Base-by-base conservation (phyloP, 2,797 vertebrate species). In the Lacerta viridis region DNA sequence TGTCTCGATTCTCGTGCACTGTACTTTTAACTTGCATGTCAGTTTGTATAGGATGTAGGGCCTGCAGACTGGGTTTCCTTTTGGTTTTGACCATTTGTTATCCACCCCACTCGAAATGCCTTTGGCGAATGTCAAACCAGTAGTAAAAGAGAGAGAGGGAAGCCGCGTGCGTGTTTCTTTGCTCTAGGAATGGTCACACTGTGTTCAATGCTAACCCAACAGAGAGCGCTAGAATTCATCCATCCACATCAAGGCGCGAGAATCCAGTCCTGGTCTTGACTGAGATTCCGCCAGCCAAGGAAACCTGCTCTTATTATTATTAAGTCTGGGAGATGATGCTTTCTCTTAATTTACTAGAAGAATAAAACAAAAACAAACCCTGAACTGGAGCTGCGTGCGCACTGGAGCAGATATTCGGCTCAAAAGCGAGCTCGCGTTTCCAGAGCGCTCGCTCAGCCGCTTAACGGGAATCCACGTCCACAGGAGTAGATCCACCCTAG, bases 271-370 rank as follows among this genome's bases (percentile, higher is more conserved):
- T 76, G 82, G 77, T 84, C 61, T 90, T 84, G 20, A 10, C 20
- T 11, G 41, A 59, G 77, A 84, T 25, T 25, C 3, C 29, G 25
- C 41, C 43, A 27, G 33, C 13, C 43, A 41, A 59, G 43, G 36
- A 59, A 69, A 11, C 11, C 82, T 25, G 41, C 36, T 23, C 39
- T 69, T 29, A 61, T 29, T 29, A 61, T 29, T 39, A 7, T 46
- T 17, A 84, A 77, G 29, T 20, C 43, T 39, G 33, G 27, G 20
- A 80, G 77, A 59, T 5, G 76, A 17, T 75, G 69, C 46, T 80
- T 76, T 87, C 59, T 76, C 43, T 77, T 75, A 85, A 84, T 87
- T 88, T 85, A 71, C 77, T 80, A 85, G 50, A 84, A 80, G 69
- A 36, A 43, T 55, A 76, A 83, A 55, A 64, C 61, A 3, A 79